A percentile compares a stretch with the other conserved stretches of the same genome.
phyloP scores from a whole-genome alignment of 2,113 vertebrate species.

The Danionella cerebrum region DNA sequence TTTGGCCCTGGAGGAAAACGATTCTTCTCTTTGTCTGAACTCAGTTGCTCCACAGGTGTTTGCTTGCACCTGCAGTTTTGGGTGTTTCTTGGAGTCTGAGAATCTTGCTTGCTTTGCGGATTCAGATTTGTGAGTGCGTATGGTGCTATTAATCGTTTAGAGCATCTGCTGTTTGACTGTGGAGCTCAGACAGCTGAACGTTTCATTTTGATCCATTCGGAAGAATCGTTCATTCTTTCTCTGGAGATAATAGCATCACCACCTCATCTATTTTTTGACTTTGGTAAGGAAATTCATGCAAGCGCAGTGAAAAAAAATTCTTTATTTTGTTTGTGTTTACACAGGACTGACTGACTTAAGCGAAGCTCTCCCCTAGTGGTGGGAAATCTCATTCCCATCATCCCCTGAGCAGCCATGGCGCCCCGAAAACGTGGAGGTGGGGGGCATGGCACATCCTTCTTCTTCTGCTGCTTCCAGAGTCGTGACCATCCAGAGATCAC shows the following conservation, averaged over 20 bases:
- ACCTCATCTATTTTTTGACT: no score
- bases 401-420: conserved; percentile 74
- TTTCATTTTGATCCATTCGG: no score
- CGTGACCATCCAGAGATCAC: conserved; percentile 96
- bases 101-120: neutral
- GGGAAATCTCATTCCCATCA: conserved; percentile 40
- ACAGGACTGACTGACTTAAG: conserved; percentile 60
- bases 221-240: no score
- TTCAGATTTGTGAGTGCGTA: neutral
- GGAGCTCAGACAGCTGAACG: conserved; percentile 32
- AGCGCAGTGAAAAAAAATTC: no score
- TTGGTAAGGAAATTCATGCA: no score
- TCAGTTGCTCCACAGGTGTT: conserved; percentile 11
- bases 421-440: conserved; percentile 84
- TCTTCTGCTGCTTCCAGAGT: conserved; percentile 95
- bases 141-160: neutral
- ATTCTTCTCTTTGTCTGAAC: neutral
- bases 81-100: neutral
- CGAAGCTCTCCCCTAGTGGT: conserved; percentile 48
- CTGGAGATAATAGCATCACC: no score
- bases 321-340: no score
- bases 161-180: conserved; percentile 5
- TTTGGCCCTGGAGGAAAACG: neutral
- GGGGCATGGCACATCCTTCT: conserved; percentile 79
- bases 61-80: neutral